A percentile compares a stretch with the other conserved stretches of the same genome.
phyloP scores from a whole-genome alignment of 1,140 invertebrate species.

The Zaprionus kolodkinae region DNA sequence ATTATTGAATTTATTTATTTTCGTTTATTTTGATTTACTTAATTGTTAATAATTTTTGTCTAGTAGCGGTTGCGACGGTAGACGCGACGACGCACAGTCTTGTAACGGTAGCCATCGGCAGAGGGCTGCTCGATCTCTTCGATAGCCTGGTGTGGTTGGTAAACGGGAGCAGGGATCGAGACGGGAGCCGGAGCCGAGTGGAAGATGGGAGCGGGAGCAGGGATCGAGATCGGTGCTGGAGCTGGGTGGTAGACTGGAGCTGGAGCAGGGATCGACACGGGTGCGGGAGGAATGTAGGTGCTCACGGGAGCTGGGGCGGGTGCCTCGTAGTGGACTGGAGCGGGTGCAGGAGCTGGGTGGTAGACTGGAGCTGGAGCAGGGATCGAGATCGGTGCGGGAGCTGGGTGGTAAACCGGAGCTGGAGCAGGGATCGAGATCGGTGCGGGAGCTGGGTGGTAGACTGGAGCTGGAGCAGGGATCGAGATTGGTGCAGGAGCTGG shows the following conservation, averaged over 20 bases:
- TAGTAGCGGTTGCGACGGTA: slow-evolving; percentile 54
- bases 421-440: slow-evolving; percentile 29
- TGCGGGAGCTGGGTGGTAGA: slow-evolving; percentile 25
- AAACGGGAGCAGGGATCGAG: slow-evolving; percentile 40
- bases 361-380: slow-evolving; percentile 28
- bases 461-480: slow-evolving; percentile 25
- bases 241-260: slow-evolving; percentile 23
- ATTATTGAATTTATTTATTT: slow-evolving; percentile 6
- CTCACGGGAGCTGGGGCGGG: slow-evolving; percentile 23
- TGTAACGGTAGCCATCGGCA: slow-evolving; percentile 75
- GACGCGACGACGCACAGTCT: slow-evolving; percentile 74
- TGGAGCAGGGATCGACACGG: slow-evolving; percentile 47
- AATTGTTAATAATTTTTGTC: background rate
- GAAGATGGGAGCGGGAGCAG: slow-evolving; percentile 34
- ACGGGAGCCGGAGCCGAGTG: slow-evolving; percentile 19
- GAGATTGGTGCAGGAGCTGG: slow-evolving; percentile 13
- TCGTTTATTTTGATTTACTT: background rate
- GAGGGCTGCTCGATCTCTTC: slow-evolving; percentile 70
- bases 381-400: background rate
- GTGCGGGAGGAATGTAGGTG: slow-evolving; percentile 31
- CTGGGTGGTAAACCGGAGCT: slow-evolving; percentile 47
- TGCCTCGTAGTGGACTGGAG: slow-evolving; percentile 14
- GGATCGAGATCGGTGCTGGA: slow-evolving; percentile 31
- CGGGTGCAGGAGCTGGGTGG: slow-evolving; percentile 31
- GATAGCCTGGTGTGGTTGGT: slow-evolving; percentile 49